These are phyloP conservation scores for Blastomussa wellsi DNA, from an alignment of 92 coral and sea anemone species.

Conservation along the genomic window DNA sequence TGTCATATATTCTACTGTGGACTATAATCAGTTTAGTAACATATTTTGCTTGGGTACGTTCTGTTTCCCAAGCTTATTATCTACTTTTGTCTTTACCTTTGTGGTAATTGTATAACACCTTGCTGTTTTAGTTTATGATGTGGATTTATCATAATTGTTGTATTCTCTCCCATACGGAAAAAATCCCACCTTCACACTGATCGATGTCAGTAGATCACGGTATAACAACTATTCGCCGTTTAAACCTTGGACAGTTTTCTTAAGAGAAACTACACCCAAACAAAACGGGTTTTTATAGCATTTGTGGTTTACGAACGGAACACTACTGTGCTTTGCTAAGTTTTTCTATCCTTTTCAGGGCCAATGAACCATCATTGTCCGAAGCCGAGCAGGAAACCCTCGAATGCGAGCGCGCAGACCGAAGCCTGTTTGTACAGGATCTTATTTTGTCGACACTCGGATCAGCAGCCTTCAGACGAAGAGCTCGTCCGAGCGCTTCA, in stretches of 20 bases:
- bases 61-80: neutral
- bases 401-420: slow-evolving; percentile 86
- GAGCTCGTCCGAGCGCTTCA: slow-evolving; percentile 25
- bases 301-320: neutral
- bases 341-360: slow-evolving; percentile 39
- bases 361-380: slow-evolving; percentile 86
- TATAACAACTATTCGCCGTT: neutral
- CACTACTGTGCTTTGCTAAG: neutral
- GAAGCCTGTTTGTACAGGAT: slow-evolving; percentile 97
- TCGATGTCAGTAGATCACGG: neutral
- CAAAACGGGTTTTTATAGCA: neutral
- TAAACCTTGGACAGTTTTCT: neutral
- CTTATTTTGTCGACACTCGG: slow-evolving; percentile 93
- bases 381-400: slow-evolving; percentile 84
- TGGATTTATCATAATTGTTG: neutral
- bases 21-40: too few species aligned
- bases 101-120: neutral
- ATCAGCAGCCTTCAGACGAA: slow-evolving; percentile 66
- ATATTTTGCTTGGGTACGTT: too few species aligned
- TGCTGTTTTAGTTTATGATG: neutral
- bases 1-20: too few species aligned
- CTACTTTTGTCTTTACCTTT: neutral
- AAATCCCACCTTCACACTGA: too few species aligned
- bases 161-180: neutral
- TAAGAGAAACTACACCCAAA: neutral